These are phyloP conservation scores for Macrostomum cliftonense DNA, from an alignment of 2,888 invertebrate genomes.

Conservation along the genomic window DNA sequence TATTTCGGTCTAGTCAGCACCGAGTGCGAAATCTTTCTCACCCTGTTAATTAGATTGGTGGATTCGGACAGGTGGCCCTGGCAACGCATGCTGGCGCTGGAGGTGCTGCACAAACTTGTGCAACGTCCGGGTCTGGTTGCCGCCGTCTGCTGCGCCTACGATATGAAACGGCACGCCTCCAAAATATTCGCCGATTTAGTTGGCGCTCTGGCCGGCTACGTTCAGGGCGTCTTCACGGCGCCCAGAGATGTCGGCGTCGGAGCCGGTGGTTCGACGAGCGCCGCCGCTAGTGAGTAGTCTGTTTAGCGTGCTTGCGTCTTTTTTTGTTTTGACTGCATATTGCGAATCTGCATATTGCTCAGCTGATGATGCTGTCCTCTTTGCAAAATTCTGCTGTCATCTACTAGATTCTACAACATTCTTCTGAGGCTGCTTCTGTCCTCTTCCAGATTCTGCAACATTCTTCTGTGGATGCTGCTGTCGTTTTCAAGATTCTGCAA, in stretches of 20 bases:
- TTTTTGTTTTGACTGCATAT: too few species aligned
- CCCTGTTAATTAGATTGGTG: constrained; percentile 82
- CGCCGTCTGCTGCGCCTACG: constrained; percentile 68
- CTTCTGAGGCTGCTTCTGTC: too few species aligned
- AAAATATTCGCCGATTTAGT: constrained; percentile 69
- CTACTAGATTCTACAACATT: too few species aligned
- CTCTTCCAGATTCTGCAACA: too few species aligned
- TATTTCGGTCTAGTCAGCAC: constrained; percentile 45
- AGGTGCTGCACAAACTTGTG: constrained; percentile 65
- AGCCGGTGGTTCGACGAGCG: neutral
- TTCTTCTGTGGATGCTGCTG: too few species aligned
- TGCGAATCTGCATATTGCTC: too few species aligned
- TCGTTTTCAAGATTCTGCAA: too few species aligned
- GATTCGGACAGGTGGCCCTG: constrained; percentile 87
- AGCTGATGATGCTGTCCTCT: neutral
- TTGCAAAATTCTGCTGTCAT: too few species aligned
- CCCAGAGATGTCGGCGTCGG: constrained; percentile 1
- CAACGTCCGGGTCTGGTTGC: constrained; percentile 13
- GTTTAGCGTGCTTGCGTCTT: neutral
- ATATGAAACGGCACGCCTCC: constrained; percentile 57
- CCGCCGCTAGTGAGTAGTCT: neutral
- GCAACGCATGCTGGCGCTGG: constrained; percentile 81
- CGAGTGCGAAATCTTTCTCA: constrained; percentile 93
- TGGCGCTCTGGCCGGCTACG: constrained; percentile 54
- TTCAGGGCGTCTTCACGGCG: constrained; percentile 54